Evolutionary conservation across 2,888 invertebrate genomes (phyloP), one percentile per base, ranked within the genome.

Genomic region (Lasioglossum leucozonium): DNA sequence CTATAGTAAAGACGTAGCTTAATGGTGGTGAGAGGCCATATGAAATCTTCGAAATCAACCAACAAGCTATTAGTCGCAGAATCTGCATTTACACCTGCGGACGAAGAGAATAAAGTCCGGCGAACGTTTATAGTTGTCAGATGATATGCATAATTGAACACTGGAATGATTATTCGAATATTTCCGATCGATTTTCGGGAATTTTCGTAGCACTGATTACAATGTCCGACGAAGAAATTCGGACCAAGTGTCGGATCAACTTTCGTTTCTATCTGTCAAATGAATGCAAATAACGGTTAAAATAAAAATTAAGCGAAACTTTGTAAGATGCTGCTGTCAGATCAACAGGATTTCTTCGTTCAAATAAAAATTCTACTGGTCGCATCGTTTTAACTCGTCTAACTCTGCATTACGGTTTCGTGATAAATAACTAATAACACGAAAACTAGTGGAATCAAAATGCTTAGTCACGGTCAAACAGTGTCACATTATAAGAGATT

Each of bases 11-110:
- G 26, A 16, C 62, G 62, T 16, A 62, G 62, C 5, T 30, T 62
- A 62, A 62, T 62, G 26, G 26, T 30, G 26, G 5, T 0, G 5
- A 62, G 16, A 6, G 62, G 62, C 30, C 30, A 62, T 62, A 0
- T 0, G 0, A 26, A 13, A 16, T 62, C 6, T 16, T 30, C n/a
- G n/a, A n/a, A n/a, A n/a, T n/a, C n/a, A n/a, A 13, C 26, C 62
- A 0, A 13, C 2, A 6, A 0, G 26, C 1, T 2, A 30, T 26
- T 0, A 62, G 22, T 22, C 26, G 26, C 5, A 13, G 5, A 2
- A 26, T 62, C 0, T 30, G 26, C 16, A 13, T 2, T 30, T 16
- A 13, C 0, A 62, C 5, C 62, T 62, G 62, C 13, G 62, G 5
- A 62, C 62, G 26, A 62, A 62, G 16, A 4, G 30, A 62, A 26